phyloP scores from a whole-genome alignment of 1,140 invertebrate genomes.

The Tribolium madens region DNA sequence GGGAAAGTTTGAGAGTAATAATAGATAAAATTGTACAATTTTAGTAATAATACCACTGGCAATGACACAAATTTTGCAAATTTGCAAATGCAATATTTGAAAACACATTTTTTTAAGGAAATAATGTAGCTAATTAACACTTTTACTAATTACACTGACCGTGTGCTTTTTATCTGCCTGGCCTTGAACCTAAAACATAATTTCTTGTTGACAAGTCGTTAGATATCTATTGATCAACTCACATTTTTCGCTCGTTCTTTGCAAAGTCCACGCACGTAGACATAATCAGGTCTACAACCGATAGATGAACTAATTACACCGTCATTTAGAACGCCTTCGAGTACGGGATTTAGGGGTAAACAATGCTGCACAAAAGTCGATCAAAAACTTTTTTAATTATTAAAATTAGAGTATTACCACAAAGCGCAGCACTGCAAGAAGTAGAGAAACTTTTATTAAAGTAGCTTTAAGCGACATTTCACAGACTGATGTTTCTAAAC shows the following conservation, averaged over 20 bases:
- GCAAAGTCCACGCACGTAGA: neutral
- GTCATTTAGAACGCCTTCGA: neutral
- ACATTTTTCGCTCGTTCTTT: neutral
- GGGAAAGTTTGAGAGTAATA: neutral
- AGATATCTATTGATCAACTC: neutral
- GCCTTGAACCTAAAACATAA: neutral
- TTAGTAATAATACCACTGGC: neutral
- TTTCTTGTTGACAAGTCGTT: neutral
- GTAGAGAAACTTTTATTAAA: neutral
- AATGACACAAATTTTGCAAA: too few species aligned
- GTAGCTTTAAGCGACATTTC: neutral
- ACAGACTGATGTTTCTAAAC: neutral
- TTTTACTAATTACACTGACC: neutral
- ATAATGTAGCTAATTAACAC: neutral
- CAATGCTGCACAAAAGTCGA: neutral
- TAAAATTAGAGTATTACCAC: neutral
- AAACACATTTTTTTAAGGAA: neutral
- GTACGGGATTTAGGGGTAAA: neutral
- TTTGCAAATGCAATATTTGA: neutral
- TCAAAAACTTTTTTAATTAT: neutral
- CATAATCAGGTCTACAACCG: neutral
- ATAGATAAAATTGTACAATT: neutral
- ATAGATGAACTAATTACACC: neutral
- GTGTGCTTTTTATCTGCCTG: neutral
- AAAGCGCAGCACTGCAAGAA: neutral